Conservation (phyloP, 2,113 vertebrate species). For the Barbus barbus region DNA sequence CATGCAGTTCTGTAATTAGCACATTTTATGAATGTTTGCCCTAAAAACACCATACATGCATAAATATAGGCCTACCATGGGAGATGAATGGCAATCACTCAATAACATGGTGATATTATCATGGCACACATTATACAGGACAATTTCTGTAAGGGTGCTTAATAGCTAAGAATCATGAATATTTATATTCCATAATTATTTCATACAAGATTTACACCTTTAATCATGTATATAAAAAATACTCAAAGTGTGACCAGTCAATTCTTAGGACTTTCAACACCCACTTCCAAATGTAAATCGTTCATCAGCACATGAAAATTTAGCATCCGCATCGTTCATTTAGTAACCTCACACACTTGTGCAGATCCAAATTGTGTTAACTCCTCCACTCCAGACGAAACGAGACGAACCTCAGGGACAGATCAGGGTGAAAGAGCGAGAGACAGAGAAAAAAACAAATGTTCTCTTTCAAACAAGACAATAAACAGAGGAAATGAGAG, state of each 20-base stretch:
- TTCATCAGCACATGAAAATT: background rate
- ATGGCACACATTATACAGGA: no score
- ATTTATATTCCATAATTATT: background rate
- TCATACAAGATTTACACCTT: background rate
- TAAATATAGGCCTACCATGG: no score
- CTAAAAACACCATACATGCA: background rate
- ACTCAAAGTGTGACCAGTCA: background rate
- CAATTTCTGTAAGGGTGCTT: background rate
- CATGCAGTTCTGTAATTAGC: background rate
- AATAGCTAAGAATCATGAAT: background rate
- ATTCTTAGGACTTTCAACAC: background rate
- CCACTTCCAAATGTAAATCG: constrained; percentile 2
- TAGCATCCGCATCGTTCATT: background rate
- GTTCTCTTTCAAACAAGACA: constrained; percentile 29
- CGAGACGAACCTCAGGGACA: constrained; percentile 60
- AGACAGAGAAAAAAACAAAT: background rate
- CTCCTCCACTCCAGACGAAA: constrained; percentile 18
- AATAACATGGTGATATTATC: no score
- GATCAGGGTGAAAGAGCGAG: background rate
- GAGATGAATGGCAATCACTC: no score
- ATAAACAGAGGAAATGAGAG: constrained; percentile 29
- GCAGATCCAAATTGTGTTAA: constrained; percentile 14
- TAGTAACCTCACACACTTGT: background rate
- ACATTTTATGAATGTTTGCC: background rate
- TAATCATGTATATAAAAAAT: background rate